A percentile compares a stretch with the other conserved stretches of the same genome.
These are phyloP conservation scores for Drosophila setosimentum DNA, from an alignment of 2,888 invertebrate species.

Conservation along the genomic window DNA sequence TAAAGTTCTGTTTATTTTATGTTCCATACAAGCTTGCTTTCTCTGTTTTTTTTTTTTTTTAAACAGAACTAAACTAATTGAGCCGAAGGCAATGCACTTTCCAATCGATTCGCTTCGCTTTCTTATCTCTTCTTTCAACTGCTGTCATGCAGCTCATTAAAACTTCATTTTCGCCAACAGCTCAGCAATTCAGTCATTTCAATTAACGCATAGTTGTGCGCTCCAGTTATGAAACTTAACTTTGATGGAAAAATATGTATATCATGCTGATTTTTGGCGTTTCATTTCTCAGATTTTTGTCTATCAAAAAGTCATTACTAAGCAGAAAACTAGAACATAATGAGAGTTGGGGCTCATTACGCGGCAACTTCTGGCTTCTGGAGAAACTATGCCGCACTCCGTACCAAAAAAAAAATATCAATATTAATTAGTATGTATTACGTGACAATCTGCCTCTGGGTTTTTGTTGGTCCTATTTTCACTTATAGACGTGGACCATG, in stretches of 20 bases:
- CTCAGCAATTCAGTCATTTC: constrained; percentile 33
- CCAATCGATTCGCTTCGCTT: constrained; percentile 1
- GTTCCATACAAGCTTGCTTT: not conserved
- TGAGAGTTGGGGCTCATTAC: constrained; percentile 42
- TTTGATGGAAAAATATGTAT: constrained; percentile 25
- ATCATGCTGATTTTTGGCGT: constrained; percentile 47
- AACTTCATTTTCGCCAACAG: constrained; percentile 22
- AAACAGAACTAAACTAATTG: constrained; percentile 3
- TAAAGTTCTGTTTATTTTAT: not conserved
- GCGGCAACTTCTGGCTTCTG: constrained; percentile 3
- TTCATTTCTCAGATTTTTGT: constrained; percentile 27
- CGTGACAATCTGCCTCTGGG: constrained; percentile 70
- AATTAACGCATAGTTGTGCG: constrained; percentile 48
- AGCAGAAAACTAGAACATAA: constrained; percentile 66
- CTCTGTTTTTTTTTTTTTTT: no score
- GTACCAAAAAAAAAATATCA: constrained; percentile 62
- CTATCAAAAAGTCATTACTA: constrained; percentile 74
- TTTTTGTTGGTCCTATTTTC: constrained; percentile 1
- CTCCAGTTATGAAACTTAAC: constrained; percentile 24
- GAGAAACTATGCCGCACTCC: not conserved
- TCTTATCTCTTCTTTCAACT: constrained; percentile 13
- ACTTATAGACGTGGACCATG: not conserved
- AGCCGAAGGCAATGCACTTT: not conserved
- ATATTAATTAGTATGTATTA: constrained; percentile 79
- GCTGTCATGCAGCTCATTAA: constrained; percentile 50